Evolutionary conservation across 2,797 vertebrate genomes (phyloP).

Genomic region (Dicrostonyx torquatus): DNA sequence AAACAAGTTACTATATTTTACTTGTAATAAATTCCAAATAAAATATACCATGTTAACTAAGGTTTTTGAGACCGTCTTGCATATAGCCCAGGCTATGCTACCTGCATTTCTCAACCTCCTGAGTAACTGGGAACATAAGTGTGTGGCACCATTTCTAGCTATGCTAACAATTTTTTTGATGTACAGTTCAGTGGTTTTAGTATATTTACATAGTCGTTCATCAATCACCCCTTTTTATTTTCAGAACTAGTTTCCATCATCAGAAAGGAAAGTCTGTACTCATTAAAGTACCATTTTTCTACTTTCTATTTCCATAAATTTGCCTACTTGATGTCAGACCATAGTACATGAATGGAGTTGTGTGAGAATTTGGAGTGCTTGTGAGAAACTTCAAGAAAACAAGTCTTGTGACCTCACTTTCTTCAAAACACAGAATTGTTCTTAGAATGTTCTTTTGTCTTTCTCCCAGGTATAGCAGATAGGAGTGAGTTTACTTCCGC

Average conservation of each 20-base stretch:
- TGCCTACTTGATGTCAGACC: not conserved
- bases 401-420: not conserved
- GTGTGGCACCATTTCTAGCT: no score
- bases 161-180: not conserved
- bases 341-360: not conserved
- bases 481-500: not conserved
- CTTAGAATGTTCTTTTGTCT: not conserved
- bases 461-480: not conserved
- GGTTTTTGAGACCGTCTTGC: not conserved
- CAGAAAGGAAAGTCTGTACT: not conserved
- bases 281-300: not conserved
- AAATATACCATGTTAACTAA: not conserved
- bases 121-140: not conserved
- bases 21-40: not conserved
- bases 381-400: not conserved
- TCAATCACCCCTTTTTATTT: not conserved
- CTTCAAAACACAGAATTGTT: not conserved
- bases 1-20: not conserved
- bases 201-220: not conserved
- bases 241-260: not conserved
- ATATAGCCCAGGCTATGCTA: not conserved
- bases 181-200: not conserved
- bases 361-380: not conserved
- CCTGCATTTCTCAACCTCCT: not conserved
- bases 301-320: not conserved